Conservation (phyloP, 2,888 invertebrate species). For the Electrophaes corylata region DNA sequence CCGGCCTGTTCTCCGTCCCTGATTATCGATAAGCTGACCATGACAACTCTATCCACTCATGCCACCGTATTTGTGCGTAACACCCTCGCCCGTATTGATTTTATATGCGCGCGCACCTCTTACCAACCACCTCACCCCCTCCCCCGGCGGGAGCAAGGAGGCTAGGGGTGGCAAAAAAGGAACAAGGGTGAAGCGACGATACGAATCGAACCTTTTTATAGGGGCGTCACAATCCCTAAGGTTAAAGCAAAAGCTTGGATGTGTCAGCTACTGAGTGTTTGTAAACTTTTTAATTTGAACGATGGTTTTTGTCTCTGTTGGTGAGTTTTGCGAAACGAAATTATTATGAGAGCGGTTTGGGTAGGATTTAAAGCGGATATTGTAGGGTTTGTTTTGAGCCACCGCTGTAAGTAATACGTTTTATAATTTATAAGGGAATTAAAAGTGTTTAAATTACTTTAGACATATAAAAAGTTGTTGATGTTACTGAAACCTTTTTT, state of each 20-base stretch:
- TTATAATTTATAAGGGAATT: conserved; percentile 10
- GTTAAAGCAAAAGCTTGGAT: conserved; percentile 63
- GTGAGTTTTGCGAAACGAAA: conserved; percentile 20
- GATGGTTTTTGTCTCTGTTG: conserved; percentile 25
- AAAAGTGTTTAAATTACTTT: background rate
- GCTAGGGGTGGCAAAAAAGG: conserved; percentile 58
- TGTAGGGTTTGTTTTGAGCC: conserved; percentile 24
- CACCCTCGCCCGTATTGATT: conserved; percentile 76
- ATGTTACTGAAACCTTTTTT: too few relatives aligned
- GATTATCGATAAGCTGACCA: conserved; percentile 65
- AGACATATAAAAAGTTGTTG: background rate
- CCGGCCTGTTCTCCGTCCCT: conserved; percentile 31
- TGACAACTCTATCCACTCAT: conserved; percentile 68
- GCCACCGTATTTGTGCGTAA: conserved; percentile 77
- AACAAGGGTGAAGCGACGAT: conserved; percentile 74
- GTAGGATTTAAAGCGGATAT: conserved; percentile 15
- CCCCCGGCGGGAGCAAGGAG: conserved; percentile 41
- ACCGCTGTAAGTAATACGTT: conserved; percentile 16
- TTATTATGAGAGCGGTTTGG: conserved; percentile 23
- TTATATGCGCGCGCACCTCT: conserved; percentile 78
- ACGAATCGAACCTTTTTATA: conserved; percentile 80
- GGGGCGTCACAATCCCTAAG: conserved; percentile 74
- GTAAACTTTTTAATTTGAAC: conserved; percentile 46
- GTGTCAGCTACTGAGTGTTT: conserved; percentile 59
- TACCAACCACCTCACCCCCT: conserved; percentile 41